Evolutionary conservation across 2,113 vertebrate genomes (phyloP).

Genomic region (Perognathus longimembris): DNA sequence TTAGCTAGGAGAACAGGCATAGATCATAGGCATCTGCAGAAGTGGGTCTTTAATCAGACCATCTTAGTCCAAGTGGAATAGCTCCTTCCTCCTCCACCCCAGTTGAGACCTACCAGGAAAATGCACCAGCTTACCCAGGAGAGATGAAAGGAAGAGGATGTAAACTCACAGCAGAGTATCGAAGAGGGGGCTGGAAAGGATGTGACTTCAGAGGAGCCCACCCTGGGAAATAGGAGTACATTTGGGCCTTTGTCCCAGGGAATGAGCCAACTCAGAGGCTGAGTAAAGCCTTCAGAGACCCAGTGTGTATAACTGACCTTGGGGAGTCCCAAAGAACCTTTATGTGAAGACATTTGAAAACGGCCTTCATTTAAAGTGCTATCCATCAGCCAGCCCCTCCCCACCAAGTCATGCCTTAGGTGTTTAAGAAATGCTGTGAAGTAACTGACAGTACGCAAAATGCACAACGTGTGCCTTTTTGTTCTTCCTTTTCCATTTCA

Average conservation of each 20-base stretch:
- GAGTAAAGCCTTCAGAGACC: not conserved
- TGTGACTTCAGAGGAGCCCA: not conserved
- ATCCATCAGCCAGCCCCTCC: not conserved
- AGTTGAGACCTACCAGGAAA: not conserved
- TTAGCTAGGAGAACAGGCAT: too few relatives aligned
- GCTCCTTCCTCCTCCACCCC: not conserved
- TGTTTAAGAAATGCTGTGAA: conserved; percentile 50
- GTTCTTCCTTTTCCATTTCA: conserved; percentile 74
- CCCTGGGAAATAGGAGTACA: not conserved
- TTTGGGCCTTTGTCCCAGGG: rapidly evolving
- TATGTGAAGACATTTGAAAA: conserved; percentile 41
- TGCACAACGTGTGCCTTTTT: conserved; percentile 33
- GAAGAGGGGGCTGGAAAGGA: not conserved
- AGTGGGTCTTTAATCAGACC: not conserved
- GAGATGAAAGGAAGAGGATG: rapidly evolving
- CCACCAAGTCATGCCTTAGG: conserved; percentile 6
- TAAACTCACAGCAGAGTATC: not conserved
- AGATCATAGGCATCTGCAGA: too few relatives aligned
- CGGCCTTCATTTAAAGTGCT: conserved; percentile 28
- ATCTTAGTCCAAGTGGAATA: not conserved
- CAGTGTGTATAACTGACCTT: not conserved
- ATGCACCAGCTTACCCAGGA: not conserved
- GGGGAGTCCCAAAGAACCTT: not conserved
- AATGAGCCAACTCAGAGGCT: not conserved
- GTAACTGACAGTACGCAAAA: conserved; percentile 59